phyloP scores from a whole-genome alignment of 1,140 invertebrate genomes.

The Goniozus legneri region DNA sequence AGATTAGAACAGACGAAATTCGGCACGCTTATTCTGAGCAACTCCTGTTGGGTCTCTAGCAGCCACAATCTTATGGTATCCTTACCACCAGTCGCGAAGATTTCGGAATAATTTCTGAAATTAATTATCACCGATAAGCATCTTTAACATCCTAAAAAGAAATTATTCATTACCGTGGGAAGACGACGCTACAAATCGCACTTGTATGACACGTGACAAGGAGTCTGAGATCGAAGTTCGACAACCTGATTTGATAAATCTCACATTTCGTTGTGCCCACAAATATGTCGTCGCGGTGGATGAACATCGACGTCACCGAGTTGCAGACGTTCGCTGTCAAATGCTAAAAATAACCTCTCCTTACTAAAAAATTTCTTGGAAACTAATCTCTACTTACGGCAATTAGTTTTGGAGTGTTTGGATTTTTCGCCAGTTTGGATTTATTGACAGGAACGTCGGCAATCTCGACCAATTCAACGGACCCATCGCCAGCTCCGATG shows the following conservation, averaged over 20 bases:
- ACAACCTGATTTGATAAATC: conserved; percentile 75
- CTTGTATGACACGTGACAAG: conserved; percentile 78
- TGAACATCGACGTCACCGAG: conserved; percentile 63
- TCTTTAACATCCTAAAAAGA: conserved; percentile 1
- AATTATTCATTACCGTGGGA: conserved; percentile 66
- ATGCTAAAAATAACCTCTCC: conserved; percentile 45
- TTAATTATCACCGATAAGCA: conserved; percentile 4
- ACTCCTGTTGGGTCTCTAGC: conserved; percentile 68
- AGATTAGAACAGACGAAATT: conserved; percentile 83
- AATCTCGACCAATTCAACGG: conserved; percentile 68
- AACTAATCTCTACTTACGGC: conserved; percentile 48
- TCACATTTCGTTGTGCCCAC: conserved; percentile 76
- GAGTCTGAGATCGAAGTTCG: conserved; percentile 66
- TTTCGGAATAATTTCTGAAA: conserved; percentile 67
- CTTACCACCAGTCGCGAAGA: conserved; percentile 81
- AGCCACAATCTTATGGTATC: conserved; percentile 86
- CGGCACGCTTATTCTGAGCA: conserved; percentile 76
- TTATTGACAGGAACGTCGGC: conserved; percentile 17
- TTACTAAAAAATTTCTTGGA: background rate
- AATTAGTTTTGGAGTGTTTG: conserved; percentile 57
- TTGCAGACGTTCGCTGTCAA: conserved; percentile 57
- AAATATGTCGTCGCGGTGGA: conserved; percentile 59
- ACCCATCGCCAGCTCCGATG: conserved; percentile 81
- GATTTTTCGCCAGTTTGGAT: conserved; percentile 14
- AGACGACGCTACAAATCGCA: conserved; percentile 76